Percentiles rank a stretch among this genome's conserved stretches.
Conservation (phyloP, 2,797 vertebrate species). For the Chelon auratus region DNA sequence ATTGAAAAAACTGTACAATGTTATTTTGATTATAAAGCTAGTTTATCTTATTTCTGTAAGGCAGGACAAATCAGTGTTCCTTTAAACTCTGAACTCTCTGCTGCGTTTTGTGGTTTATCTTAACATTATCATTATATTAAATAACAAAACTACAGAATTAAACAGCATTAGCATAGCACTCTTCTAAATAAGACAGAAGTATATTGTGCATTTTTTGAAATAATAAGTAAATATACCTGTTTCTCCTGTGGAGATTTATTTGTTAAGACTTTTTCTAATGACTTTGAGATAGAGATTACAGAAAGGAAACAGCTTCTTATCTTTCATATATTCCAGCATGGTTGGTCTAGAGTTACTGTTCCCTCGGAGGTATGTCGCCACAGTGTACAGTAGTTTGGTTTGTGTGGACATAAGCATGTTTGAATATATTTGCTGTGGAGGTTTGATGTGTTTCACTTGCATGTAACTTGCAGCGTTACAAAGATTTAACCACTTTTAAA, state of each 20-base stretch:
- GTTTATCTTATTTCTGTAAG: no score
- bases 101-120: no score
- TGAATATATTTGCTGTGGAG: slow-evolving; percentile 25
- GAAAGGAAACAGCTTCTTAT: slow-evolving; percentile 50
- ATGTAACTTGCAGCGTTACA: slow-evolving; percentile 1
- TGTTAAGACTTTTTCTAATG: no score
- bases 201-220: no score
- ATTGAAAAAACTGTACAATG: not conserved
- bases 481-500: not conserved
- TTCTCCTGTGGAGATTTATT: not conserved
- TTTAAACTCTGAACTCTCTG: no score
- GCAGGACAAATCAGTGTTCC: no score
- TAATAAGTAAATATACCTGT: not conserved
- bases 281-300: not conserved
- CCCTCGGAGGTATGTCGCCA: slow-evolving; percentile 83
- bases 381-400: slow-evolving; percentile 25
- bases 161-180: no score
- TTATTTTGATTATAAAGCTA: no score
- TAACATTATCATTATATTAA: no score
- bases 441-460: slow-evolving; percentile 26
- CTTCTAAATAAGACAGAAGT: no score
- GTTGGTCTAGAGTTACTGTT: slow-evolving; percentile 84
- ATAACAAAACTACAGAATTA: no score
- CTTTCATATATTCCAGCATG: slow-evolving; percentile 82
- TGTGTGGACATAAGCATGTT: slow-evolving; percentile 25